phyloP scores from a whole-genome alignment of 2,797 vertebrate species.

The Melanogrammus aeglefinus region DNA sequence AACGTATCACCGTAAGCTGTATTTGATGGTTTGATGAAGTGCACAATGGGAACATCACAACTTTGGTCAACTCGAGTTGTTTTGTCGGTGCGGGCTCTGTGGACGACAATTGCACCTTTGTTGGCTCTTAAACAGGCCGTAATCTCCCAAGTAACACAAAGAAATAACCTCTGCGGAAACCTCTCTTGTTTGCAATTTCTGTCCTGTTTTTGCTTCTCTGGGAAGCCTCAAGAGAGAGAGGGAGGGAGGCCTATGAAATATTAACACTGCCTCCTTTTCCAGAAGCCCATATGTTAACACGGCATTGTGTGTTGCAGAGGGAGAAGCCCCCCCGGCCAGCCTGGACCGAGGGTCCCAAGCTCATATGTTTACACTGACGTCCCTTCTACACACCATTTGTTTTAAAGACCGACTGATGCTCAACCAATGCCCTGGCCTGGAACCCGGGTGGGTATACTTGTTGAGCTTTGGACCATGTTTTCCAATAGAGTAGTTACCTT shows the following conservation, averaged over 20 bases:
- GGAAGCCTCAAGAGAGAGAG: slow-evolving; percentile 45
- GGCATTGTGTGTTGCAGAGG: slow-evolving; percentile 61
- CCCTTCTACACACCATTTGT: slow-evolving; percentile 20
- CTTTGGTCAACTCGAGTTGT: neutral
- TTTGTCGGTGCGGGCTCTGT: neutral
- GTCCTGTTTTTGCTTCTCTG: slow-evolving; percentile 14
- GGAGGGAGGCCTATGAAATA: slow-evolving; percentile 60
- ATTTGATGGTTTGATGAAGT: neutral
- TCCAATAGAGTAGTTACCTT: too few species aligned
- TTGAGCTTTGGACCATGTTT: too few species aligned
- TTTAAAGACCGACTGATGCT: slow-evolving; percentile 29
- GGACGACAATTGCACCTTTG: neutral
- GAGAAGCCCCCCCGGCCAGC: slow-evolving; percentile 50
- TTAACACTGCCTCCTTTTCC: slow-evolving; percentile 70
- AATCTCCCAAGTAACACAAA: neutral
- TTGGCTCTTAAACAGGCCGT: neutral
- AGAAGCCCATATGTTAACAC: slow-evolving; percentile 60
- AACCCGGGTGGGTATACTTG: neutral
- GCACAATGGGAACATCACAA: neutral
- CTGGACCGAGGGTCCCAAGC: slow-evolving; percentile 46
- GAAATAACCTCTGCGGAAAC: neutral
- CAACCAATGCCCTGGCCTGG: neutral
- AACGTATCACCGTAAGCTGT: neutral
- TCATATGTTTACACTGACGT: slow-evolving; percentile 38
- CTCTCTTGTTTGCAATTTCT: neutral